These are phyloP conservation scores for Ochlodes sylvanus DNA, from an alignment of 2,888 invertebrate species.

Conservation along the genomic window DNA sequence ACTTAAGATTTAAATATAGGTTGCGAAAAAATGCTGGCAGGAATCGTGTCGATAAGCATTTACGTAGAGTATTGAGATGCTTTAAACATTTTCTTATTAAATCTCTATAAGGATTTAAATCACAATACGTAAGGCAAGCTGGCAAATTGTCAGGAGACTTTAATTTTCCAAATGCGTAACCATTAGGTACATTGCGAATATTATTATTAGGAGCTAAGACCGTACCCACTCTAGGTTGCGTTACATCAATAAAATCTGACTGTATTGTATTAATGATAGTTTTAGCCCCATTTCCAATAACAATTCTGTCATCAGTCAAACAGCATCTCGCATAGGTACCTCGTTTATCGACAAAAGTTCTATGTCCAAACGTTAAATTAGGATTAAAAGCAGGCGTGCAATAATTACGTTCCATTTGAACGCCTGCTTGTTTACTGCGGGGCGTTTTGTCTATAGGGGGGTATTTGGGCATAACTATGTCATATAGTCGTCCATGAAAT, in stretches of 20 bases:
- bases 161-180: slow-evolving; percentile 76
- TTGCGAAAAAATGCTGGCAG: slow-evolving; percentile 62
- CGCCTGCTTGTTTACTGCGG: slow-evolving; percentile 53
- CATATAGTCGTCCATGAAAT: slow-evolving; percentile 63
- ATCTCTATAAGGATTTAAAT: slow-evolving; percentile 62
- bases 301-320: slow-evolving; percentile 64
- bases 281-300: slow-evolving; percentile 64
- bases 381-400: slow-evolving; percentile 71
- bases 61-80: slow-evolving; percentile 72
- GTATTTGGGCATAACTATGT: slow-evolving; percentile 69
- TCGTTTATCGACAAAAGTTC: slow-evolving; percentile 71
- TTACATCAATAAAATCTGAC: slow-evolving; percentile 65
- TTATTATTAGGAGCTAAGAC: slow-evolving; percentile 79
- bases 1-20: slow-evolving; percentile 66
- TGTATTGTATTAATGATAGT: slow-evolving; percentile 67
- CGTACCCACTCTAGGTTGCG: slow-evolving; percentile 66
- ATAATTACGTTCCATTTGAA: slow-evolving; percentile 62
- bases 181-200: slow-evolving; percentile 71
- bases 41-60: slow-evolving; percentile 59
- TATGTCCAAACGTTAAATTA: slow-evolving; percentile 73
- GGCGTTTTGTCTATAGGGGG: slow-evolving; percentile 65
- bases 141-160: slow-evolving; percentile 71
- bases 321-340: slow-evolving; percentile 78
- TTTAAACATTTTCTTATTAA: slow-evolving; percentile 74
- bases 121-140: slow-evolving; percentile 70